Base-by-base conservation (phyloP, 2,888 invertebrate species). In the Pristionchus japonicus region DNA sequence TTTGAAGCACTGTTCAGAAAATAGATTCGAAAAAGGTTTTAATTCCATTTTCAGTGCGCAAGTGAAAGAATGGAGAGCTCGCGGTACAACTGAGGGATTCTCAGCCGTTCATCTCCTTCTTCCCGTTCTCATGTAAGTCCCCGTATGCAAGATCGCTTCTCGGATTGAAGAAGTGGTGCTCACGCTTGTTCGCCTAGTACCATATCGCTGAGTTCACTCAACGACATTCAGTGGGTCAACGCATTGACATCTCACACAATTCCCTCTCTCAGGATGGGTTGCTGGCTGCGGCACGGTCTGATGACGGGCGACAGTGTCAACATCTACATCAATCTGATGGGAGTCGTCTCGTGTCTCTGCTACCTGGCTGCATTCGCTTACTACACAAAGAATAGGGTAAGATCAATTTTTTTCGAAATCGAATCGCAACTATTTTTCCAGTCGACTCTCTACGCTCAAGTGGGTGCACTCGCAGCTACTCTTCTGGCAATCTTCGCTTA, bases 41-140 rank as follows among this genome's bases (percentile, higher is more conserved):
- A 13, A 4, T n/a, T 23, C 6, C 11, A 57, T 34, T 43, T 90
- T 37, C 61, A 91, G 91, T 27, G 57, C 90, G 17, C 88, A 91
- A 86, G 89, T 92, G n/a, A 67, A 90, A 34, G 90, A 91, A 31
- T 94, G 94, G 94, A 89, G 89, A 47, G 90, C 90, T 37, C 89
- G 93, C 34, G 94, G 94, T 27, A 92, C 93, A 0, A 92, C 94
- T 9, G 94, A 94, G 43, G 94, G 94, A 31, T 94, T 93, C 90
- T 93, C 93, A 64, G 93, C 94, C 0, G 91, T 94, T n/a, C 92
- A 92, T 86, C 90, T 93, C 40, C 92, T 94, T 34, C 91, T 93
- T 15, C 94, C 94, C 11, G 43, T 91, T 49, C 86, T 93, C 17
- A 92, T 93, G 93, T 93, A 20, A 90, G 92, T 88, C 23, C n/a